Percentiles rank a stretch among this genome's conserved stretches.
Conservation (phyloP, 2,888 invertebrate genomes). For the Brachyopa scutellaris region DNA sequence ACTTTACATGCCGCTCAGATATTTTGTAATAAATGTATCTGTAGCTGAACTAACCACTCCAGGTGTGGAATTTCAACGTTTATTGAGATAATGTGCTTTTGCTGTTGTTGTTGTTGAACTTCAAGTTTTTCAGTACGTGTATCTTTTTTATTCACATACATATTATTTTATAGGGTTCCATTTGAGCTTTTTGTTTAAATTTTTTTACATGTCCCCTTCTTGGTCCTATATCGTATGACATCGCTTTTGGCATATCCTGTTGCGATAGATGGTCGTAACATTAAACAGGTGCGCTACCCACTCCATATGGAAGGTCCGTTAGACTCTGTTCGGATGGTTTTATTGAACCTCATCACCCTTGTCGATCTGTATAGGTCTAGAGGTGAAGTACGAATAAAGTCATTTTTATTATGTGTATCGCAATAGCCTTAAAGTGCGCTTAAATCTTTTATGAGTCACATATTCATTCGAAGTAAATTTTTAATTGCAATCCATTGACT, state of each 20-base stretch:
- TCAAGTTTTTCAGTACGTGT: background rate
- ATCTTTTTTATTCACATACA: constrained; percentile 1
- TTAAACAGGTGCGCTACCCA: constrained; percentile 11
- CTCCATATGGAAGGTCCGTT: constrained; percentile 1
- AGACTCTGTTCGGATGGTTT: background rate
- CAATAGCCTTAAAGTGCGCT: constrained; percentile 10
- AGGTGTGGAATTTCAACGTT: constrained; percentile 61
- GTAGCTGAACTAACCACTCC: constrained; percentile 39
- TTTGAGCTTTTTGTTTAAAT: too few species aligned
- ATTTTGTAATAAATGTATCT: constrained; percentile 49
- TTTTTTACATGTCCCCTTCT: background rate
- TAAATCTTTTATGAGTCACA: constrained; percentile 39
- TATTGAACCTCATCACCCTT: constrained; percentile 39
- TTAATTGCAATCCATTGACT: constrained; percentile 28
- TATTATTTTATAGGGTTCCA: constrained; percentile 9
- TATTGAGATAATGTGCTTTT: background rate
- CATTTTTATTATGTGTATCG: constrained; percentile 34
- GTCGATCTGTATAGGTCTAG: constrained; percentile 50
- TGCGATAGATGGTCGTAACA: background rate
- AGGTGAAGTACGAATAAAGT: constrained; percentile 52
- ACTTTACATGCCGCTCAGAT: constrained; percentile 35
- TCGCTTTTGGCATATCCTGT: background rate
- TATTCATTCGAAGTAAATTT: constrained; percentile 44
- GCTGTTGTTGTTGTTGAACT: constrained; percentile 19
- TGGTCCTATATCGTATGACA: constrained; percentile 1